These are phyloP conservation scores for Hydraecia micacea DNA, from an alignment of 2,888 invertebrate genomes.

Conservation along the genomic window DNA sequence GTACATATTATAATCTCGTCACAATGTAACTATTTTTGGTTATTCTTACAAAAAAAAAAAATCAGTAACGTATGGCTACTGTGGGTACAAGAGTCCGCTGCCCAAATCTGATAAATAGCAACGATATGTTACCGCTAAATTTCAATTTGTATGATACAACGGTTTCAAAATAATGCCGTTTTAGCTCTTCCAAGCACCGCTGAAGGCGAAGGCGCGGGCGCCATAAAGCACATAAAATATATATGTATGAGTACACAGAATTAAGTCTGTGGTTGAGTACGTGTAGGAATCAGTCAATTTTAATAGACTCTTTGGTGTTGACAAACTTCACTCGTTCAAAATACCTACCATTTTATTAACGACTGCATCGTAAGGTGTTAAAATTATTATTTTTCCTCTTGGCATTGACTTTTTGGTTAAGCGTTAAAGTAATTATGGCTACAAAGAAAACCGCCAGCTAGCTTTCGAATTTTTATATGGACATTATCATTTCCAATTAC, in stretches of 20 bases:
- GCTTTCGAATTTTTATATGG: conserved; percentile 24
- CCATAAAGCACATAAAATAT: neutral
- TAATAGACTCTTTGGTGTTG: neutral
- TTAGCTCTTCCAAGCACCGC: conserved; percentile 2
- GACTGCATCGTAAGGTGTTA: neutral
- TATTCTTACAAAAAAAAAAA: neutral
- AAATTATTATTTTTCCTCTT: neutral
- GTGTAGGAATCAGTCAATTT: neutral
- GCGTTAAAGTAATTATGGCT: conserved; percentile 1
- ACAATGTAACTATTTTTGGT: neutral
- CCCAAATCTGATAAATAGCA: neutral
- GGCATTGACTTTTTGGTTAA: conserved; percentile 1
- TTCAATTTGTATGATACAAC: neutral
- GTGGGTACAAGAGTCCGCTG: too few species aligned
- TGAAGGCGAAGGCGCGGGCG: neutral
- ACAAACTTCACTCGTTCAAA: neutral
- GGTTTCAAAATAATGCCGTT: conserved; percentile 8
- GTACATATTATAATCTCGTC: neutral
- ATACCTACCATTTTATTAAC: neutral
- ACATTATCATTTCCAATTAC: conserved; percentile 30
- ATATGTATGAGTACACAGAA: neutral
- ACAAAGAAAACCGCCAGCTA: conserved; percentile 11
- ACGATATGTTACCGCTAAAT: neutral
- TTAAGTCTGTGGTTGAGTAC: neutral
- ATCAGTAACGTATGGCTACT: neutral